A percentile compares a stretch with the other conserved stretches of the same genome.
phyloP scores from a whole-genome alignment of 2,797 vertebrate genomes.

The Enoplosus armatus region DNA sequence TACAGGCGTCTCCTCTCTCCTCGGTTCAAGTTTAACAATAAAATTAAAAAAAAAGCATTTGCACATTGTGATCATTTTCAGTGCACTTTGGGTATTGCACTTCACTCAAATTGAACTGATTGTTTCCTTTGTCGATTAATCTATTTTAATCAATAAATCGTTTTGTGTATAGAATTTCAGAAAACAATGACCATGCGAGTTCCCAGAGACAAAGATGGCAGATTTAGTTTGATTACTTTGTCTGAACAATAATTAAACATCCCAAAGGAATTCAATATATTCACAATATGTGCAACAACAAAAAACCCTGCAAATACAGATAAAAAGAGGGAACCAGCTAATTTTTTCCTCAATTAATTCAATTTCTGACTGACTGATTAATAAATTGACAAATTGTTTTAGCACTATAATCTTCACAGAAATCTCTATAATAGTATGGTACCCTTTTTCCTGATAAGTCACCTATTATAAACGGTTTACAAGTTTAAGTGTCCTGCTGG shows the following conservation, averaged over 20 bases:
- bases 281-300: background rate
- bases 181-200: background rate
- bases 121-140: background rate
- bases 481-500: too few relatives aligned
- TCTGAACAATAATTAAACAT: constrained; percentile 6
- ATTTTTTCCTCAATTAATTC: too few relatives aligned
- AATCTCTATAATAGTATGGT: too few relatives aligned
- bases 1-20: background rate
- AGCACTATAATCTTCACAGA: too few relatives aligned
- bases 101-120: background rate
- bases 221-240: background rate
- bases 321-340: background rate
- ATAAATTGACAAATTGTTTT: too few relatives aligned
- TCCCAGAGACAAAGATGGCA: background rate
- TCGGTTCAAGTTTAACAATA: background rate
- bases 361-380: too few relatives aligned
- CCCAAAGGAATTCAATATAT: background rate
- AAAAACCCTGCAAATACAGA: background rate
- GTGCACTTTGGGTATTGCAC: background rate
- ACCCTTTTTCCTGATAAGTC: too few relatives aligned
- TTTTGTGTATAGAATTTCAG: background rate
- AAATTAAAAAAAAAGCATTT: background rate
- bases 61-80: background rate
- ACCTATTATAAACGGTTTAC: too few relatives aligned
- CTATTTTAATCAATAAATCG: background rate